Base-by-base conservation (phyloP, 2,888 invertebrate species). In the Myopa tessellatipennis region DNA sequence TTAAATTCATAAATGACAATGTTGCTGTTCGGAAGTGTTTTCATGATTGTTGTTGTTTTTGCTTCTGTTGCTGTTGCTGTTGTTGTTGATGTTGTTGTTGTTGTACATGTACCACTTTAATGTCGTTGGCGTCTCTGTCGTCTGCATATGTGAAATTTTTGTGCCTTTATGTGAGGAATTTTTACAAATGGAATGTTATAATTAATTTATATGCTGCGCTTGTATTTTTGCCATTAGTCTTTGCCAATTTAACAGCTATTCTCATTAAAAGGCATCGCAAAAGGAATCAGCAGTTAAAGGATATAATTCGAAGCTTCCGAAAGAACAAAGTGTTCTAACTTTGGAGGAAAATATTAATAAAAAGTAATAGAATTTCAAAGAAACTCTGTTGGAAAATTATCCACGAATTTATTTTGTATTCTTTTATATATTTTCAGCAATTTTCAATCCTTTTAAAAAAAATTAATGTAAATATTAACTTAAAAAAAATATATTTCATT, bases 131-230 rank as follows among this genome's bases (percentile, higher is more conserved):
- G 14, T 55, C 8, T 55, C 10, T 2, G 4, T 55, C 55, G 55
- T 5, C 26, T 73, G 26, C 73, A 74, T 77, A 77, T 77, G 77
- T 77, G 68, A 52, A 60, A 73, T 77, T 58, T 77, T 77, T 75
- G 10, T 34, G 8, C 45, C 50, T 55, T 52, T 7, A 38, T n/a
- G 71, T 55, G 52, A 55, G 77, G 77, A 78, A 74, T 78, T 74
- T 74, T 14, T 52, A 61, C 78, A 83, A 83, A 83, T 83, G 83
- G 83, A 83, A 83, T 82, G 82, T 82, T 83, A 81, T 83, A 83
- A 83, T 83, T 83, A 83, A 83, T 83, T 83, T 83, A 83, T 82
- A 81, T 83, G 81, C 79, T 82, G 79, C 79, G 80, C 82, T 82
- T 80, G 81, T 80, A 82, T 81, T 80, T 78, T 8, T 45, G 26